Conservation (phyloP, 1,140 invertebrate genomes). For the Solenopsis invicta region DNA sequence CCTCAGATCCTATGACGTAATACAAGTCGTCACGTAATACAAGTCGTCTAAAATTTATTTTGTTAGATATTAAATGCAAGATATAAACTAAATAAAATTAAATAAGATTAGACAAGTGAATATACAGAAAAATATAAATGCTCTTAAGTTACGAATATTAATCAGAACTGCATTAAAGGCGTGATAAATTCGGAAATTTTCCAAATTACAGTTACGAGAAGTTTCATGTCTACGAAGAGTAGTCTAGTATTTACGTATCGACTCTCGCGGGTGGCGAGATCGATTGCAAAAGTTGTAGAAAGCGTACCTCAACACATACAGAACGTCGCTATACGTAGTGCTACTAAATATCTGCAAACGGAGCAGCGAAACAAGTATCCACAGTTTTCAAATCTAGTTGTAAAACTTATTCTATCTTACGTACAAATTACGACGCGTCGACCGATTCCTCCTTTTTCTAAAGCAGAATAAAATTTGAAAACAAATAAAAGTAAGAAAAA, state of each 20-base stretch:
- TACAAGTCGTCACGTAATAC: neutral
- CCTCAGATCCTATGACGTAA: neutral
- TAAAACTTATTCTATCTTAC: slow-evolving; percentile 8
- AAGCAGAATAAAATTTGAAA: neutral
- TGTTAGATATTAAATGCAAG: neutral
- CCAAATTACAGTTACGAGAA: slow-evolving; percentile 41
- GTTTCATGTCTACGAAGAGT: slow-evolving; percentile 75
- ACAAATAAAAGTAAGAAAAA: neutral
- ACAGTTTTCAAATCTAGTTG: slow-evolving; percentile 25
- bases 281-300: slow-evolving; percentile 78
- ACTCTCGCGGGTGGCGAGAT: slow-evolving; percentile 76
- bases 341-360: slow-evolving; percentile 33
- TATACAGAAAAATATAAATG: neutral
- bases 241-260: slow-evolving; percentile 77
- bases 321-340: slow-evolving; percentile 63
- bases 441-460: neutral
- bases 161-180: neutral
- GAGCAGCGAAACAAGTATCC: slow-evolving; percentile 14
- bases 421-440: neutral
- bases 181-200: slow-evolving; percentile 11
- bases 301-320: slow-evolving; percentile 75
- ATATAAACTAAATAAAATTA: neutral
- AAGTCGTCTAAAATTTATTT: neutral
- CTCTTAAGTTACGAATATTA: slow-evolving; percentile 4
- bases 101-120: neutral